Evolutionary conservation across 2,888 invertebrate species (phyloP).

Genomic region (Oeneis ivallda): DNA sequence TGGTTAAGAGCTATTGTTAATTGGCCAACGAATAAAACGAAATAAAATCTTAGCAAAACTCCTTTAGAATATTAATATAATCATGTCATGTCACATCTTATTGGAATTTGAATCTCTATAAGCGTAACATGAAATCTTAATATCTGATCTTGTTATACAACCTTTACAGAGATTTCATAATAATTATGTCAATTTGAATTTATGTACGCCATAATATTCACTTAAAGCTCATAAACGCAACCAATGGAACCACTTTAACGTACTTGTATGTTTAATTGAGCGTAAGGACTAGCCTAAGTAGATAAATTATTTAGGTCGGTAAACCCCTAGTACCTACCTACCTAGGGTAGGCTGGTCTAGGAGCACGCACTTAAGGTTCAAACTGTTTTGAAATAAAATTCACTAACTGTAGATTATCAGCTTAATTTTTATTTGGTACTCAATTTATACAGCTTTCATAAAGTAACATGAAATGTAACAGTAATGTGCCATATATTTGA

Average conservation of each 20-base stretch:
- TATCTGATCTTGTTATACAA: constrained; percentile 10
- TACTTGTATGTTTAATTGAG: constrained; percentile 1
- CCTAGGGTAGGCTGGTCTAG: no score
- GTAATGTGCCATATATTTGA: no score
- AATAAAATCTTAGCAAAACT: no score
- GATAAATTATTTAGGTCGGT: not conserved
- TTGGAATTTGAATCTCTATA: not conserved
- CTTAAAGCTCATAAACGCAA: constrained; percentile 4
- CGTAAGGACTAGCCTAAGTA: not conserved
- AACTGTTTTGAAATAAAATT: no score
- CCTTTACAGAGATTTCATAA: constrained; percentile 1
- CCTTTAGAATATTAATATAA: no score
- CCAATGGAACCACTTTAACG: not conserved
- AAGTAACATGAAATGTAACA: no score
- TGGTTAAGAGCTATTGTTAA: not conserved
- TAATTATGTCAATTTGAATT: constrained; percentile 13
- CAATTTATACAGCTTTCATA: no score
- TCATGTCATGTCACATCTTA: not conserved
- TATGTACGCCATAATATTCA: constrained; percentile 12
- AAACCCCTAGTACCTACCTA: no score
- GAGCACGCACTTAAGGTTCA: no score
- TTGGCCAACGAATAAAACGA: not conserved
- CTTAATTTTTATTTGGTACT: no score
- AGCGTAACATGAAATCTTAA: constrained; percentile 7
- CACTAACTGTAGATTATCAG: no score